Conservation (phyloP, 1,140 invertebrate genomes). For the Trichonephila clavata region DNA sequence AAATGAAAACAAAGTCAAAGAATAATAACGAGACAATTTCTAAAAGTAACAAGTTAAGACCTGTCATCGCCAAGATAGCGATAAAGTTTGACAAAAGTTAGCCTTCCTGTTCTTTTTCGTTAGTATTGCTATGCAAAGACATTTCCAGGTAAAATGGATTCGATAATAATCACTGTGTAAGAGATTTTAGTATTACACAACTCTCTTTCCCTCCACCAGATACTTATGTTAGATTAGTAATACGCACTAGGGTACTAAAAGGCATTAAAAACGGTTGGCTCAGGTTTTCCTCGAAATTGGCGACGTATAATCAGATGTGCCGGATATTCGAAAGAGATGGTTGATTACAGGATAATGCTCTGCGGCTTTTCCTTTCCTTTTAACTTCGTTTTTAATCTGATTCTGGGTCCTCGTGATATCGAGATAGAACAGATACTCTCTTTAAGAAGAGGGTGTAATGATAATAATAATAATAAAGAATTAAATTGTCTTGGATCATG, state of each 20-base stretch:
- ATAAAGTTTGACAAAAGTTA: background rate
- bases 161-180: slow-evolving; percentile 30
- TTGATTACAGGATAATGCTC: slow-evolving; percentile 38
- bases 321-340: slow-evolving; percentile 10
- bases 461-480: slow-evolving; percentile 30
- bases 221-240: slow-evolving; percentile 37
- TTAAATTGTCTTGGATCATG: slow-evolving; percentile 13
- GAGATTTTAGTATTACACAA: slow-evolving; percentile 45
- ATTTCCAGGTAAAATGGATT: slow-evolving; percentile 51
- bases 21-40: background rate
- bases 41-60: background rate
- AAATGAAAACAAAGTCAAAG: background rate
- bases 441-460: background rate
- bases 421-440: background rate
- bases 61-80: background rate
- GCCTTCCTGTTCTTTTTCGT: background rate
- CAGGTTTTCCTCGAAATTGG: slow-evolving; percentile 43
- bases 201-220: background rate
- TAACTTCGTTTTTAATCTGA: slow-evolving; percentile 11
- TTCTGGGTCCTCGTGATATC: slow-evolving; percentile 32
- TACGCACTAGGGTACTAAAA: slow-evolving; percentile 3
- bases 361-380: slow-evolving; percentile 29
- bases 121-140: slow-evolving; percentile 17
- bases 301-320: slow-evolving; percentile 44
- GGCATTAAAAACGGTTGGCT: slow-evolving; percentile 30